Conservation (phyloP, 2,113 vertebrate genomes). For the Peromyscus californicus region DNA sequence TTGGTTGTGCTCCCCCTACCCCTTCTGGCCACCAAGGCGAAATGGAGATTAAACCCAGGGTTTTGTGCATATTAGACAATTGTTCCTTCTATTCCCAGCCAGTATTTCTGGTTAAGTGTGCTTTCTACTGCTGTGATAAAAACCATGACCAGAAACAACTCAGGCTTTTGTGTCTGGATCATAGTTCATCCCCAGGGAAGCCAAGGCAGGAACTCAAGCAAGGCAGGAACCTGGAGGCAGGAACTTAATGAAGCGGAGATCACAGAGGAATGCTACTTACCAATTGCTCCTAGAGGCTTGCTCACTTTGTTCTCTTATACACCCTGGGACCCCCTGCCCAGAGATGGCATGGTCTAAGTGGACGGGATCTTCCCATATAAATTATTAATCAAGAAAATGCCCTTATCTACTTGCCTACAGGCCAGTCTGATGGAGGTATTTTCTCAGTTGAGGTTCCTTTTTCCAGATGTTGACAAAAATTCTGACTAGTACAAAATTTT, state of each 20-base stretch:
- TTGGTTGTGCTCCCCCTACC: too few species aligned
- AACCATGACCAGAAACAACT: neutral
- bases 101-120: neutral
- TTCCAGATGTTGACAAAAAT: neutral
- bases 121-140: neutral
- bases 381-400: neutral
- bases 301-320: neutral
- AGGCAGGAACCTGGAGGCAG: neutral
- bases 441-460: neutral
- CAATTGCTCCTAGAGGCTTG: neutral
- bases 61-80: neutral
- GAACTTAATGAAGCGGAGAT: neutral
- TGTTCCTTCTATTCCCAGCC: neutral
- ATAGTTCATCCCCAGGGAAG: neutral
- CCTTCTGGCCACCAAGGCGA: neutral
- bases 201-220: neutral
- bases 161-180: neutral
- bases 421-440: neutral
- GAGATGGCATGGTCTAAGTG: neutral
- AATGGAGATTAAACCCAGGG: neutral
- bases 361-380: neutral
- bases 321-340: neutral
- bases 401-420: neutral
- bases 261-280: neutral
- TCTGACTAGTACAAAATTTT: too few species aligned